A percentile compares a stretch with the other conserved stretches of the same genome.
phyloP scores from a whole-genome alignment of 2,113 vertebrate genomes.

The Phaethornis superciliosus region DNA sequence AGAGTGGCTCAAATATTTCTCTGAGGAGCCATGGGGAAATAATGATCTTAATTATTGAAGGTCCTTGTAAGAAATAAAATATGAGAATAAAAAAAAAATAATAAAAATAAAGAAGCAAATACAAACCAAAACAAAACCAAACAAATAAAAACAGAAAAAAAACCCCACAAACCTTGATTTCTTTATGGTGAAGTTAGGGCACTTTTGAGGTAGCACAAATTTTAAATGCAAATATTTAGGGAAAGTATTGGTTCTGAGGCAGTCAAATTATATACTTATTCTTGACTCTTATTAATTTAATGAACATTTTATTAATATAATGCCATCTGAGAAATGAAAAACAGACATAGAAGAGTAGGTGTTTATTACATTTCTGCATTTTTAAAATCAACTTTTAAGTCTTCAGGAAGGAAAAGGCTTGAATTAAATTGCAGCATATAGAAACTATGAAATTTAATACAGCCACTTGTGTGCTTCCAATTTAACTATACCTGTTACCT shows the following conservation, averaged over 20 bases:
- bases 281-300: constrained; percentile 55
- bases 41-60: constrained; percentile 74
- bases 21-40: constrained; percentile 63
- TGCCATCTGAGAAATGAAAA: not conserved
- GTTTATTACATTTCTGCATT: constrained; percentile 26
- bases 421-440: not conserved
- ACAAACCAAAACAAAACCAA: not conserved
- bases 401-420: constrained; percentile 7
- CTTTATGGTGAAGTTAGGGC: constrained; percentile 40
- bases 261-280: constrained; percentile 58
- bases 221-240: constrained; percentile 74
- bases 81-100: constrained; percentile 54
- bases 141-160: too few species aligned
- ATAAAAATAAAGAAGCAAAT: too few species aligned
- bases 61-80: constrained; percentile 72
- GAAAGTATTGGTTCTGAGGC: constrained; percentile 50
- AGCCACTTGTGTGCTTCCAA: not conserved
- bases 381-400: constrained; percentile 9
- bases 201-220: constrained; percentile 62
- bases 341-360: not conserved
- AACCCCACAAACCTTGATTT: not conserved
- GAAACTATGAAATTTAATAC: not conserved
- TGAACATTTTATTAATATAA: constrained; percentile 43
- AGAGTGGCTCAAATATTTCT: constrained; percentile 70
- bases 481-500: constrained; percentile 53